Conservation (phyloP, 2,888 invertebrate species). For the Zygaena filipendulae region DNA sequence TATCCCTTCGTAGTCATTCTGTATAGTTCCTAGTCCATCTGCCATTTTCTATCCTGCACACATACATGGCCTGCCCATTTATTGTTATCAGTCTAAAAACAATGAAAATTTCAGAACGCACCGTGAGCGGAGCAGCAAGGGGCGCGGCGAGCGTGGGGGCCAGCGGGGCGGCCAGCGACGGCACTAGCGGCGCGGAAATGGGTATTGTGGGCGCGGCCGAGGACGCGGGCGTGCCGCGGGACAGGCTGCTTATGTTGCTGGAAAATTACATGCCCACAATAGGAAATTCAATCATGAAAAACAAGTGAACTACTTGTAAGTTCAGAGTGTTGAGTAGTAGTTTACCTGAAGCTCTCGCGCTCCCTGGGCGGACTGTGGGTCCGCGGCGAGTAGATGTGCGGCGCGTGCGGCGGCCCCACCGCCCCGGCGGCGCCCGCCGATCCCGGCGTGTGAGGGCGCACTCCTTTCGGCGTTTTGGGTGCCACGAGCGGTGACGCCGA, state of each 20-base stretch:
- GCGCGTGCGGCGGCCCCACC: conserved; percentile 32
- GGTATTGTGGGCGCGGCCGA: conserved; percentile 34
- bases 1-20: too few relatives aligned
- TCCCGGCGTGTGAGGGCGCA: conserved; percentile 56
- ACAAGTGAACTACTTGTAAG: background rate
- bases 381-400: conserved; percentile 77
- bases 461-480: conserved; percentile 58
- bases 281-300: too few relatives aligned
- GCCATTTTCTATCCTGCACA: too few relatives aligned
- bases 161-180: conserved; percentile 31
- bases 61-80: too few relatives aligned
- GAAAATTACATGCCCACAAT: conserved; percentile 4
- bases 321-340: conserved; percentile 1
- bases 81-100: too few relatives aligned
- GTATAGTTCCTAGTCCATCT: too few relatives aligned
- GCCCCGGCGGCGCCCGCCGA: conserved; percentile 51
- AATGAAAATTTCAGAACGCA: too few relatives aligned
- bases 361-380: conserved; percentile 83
- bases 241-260: conserved; percentile 87
- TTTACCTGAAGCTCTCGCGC: conserved; percentile 86
- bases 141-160: conserved; percentile 32
- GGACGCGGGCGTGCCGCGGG: conserved; percentile 73
- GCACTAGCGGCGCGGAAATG: conserved; percentile 27
- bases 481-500: conserved; percentile 62
- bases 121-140: conserved; percentile 25